Percentiles rank a stretch among this genome's conserved stretches.
phyloP scores from a whole-genome alignment of 2,888 invertebrate genomes.

The Xestia rhomboidea region DNA sequence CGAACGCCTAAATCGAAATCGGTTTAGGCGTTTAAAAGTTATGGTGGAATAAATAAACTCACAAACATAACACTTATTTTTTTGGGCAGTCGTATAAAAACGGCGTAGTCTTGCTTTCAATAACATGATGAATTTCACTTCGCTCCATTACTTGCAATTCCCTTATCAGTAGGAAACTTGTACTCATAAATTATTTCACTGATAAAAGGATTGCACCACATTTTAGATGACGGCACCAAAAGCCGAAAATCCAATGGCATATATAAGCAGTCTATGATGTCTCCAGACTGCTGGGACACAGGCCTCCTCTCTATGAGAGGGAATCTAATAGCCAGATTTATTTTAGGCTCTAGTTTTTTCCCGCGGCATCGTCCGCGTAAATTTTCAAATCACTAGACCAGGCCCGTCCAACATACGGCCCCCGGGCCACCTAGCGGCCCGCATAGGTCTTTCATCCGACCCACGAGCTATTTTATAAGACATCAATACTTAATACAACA shows the following conservation, averaged over 20 bases:
- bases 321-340: background rate
- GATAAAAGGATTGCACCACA: constrained; percentile 3
- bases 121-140: background rate
- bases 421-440: too few species aligned
- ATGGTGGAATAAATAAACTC: too few species aligned
- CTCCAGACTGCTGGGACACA: background rate
- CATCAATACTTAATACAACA: too few species aligned
- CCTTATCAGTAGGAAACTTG: background rate
- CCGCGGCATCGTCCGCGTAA: background rate
- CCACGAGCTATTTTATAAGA: too few species aligned
- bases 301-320: background rate
- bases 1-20: too few species aligned
- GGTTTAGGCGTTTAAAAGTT: too few species aligned
- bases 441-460: too few species aligned
- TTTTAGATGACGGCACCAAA: background rate
- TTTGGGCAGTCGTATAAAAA: too few species aligned
- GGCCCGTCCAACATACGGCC: too few species aligned
- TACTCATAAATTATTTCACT: background rate
- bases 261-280: background rate
- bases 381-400: too few species aligned
- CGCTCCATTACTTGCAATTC: background rate
- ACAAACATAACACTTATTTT: too few species aligned
- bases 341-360: background rate
- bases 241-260: background rate
- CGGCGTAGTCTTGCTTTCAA: background rate